Base-by-base conservation (phyloP, 2,113 vertebrate species). In the Channa argus region DNA sequence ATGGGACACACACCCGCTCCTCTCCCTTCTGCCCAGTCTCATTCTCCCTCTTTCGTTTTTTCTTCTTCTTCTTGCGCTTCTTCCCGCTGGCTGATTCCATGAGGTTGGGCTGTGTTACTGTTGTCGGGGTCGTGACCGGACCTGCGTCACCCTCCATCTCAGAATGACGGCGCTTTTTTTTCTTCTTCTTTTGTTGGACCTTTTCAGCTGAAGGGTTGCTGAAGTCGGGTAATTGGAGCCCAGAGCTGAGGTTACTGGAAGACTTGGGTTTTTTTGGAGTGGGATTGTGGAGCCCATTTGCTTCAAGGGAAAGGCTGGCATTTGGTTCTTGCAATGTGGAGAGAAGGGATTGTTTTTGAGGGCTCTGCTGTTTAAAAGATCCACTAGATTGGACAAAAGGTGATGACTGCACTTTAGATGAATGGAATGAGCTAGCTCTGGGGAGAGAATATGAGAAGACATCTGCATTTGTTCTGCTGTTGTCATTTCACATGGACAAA, bases 341-440 rank as follows among this genome's bases (percentile, higher is more conserved):
- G 37, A 61, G 66, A 74, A 66, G 70, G 50, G 86, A 62, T 55
- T 58, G 82, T 87, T 92, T 93, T 54, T 86, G 86, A 67, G 86
- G 82, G 71, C 83, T 88, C 68, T 82, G 87, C 72, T 78, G 83
- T 88, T 84, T 89, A 74, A 82, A 85, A 38, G 86, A 77, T 82
- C 87, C 77, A 84, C 77, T 79, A 62, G 65, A 66, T 78, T 74
- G 68, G 68, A 61, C 73, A 47, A 82, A 77, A 89, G 60, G 84
- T n/a, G 72, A 82, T 87, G 69, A 80, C 59, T 90, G 87, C 64
- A 91, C 72, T 73, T 87, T 88, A 83, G 79, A 77, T 71, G 92
- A 91, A 93, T 91, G 88, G 72, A 91, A 92, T 77, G 94, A 80
- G 71, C 82, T 60, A 73, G 90, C 79, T 93, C 95, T 97, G 84